These are phyloP conservation scores for Ylistrum balloti DNA, from an alignment of 1,140 invertebrate species.

Conservation along the genomic window DNA sequence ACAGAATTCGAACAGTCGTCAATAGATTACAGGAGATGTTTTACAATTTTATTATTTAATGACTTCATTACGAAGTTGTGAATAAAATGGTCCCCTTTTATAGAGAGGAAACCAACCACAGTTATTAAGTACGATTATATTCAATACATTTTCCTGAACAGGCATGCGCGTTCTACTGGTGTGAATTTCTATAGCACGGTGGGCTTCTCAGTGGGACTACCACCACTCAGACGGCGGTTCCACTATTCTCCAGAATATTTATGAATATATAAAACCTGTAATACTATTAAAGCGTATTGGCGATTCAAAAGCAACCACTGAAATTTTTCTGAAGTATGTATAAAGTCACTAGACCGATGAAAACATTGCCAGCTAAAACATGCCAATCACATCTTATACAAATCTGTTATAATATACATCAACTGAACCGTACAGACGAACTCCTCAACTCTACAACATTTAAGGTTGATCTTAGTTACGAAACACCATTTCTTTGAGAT, in stretches of 20 bases:
- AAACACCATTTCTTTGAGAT: background rate
- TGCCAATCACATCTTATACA: background rate
- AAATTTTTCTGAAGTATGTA: background rate
- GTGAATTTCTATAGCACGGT: background rate
- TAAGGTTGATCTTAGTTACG: background rate
- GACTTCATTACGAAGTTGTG: constrained; percentile 3
- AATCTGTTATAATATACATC: background rate
- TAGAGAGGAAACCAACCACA: background rate
- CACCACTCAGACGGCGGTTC: background rate
- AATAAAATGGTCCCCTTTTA: background rate
- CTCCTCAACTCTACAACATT: background rate
- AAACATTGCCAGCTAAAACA: background rate
- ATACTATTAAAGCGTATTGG: constrained; percentile 2
- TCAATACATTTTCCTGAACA: background rate
- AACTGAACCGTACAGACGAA: background rate
- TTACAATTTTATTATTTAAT: background rate
- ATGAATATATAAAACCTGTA: constrained; percentile 28
- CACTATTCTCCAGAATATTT: background rate
- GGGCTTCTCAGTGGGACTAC: background rate
- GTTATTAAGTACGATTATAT: constrained; percentile 35
- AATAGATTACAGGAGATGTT: too few species aligned
- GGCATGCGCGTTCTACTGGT: background rate
- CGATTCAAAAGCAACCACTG: background rate
- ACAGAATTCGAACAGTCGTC: too few species aligned
- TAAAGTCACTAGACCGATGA: background rate